Conservation (phyloP, 2,113 vertebrate species). For the Pituophis catenifer region DNA sequence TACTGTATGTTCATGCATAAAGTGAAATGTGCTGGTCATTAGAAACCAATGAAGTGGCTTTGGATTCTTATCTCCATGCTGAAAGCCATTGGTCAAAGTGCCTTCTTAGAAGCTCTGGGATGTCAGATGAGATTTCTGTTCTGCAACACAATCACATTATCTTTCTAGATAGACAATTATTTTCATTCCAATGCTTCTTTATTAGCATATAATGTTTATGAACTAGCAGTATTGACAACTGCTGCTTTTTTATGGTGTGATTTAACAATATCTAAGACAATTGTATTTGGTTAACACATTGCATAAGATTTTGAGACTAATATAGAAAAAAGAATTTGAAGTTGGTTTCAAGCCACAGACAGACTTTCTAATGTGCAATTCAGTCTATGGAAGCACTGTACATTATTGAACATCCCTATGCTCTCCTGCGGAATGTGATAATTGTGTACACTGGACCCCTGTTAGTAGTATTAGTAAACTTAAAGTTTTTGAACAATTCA, state of each 20-base stretch:
- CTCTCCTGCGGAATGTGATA: background rate
- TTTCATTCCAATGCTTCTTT: constrained; percentile 14
- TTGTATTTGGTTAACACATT: background rate
- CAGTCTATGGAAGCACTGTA: background rate
- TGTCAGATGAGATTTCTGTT: constrained; percentile 22
- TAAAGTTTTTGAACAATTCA: background rate
- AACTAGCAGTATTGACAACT: background rate
- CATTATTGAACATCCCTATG: background rate
- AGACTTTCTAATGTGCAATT: background rate
- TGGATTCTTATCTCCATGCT: constrained; percentile 1
- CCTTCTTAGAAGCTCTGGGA: constrained; percentile 28
- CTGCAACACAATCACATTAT: constrained; percentile 4
- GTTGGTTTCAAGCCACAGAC: background rate
- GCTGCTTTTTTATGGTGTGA: constrained; percentile 26
- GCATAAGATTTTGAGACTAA: background rate
- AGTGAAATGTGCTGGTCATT: constrained; percentile 16
- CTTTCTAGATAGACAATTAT: background rate
- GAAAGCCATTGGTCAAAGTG: constrained; percentile 17
- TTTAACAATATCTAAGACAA: constrained; percentile 18
- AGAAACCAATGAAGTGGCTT: background rate
- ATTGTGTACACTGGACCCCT: background rate
- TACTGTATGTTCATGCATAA: constrained; percentile 25
- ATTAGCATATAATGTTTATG: constrained; percentile 12
- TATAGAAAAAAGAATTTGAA: background rate
- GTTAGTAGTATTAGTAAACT: background rate